Percentiles rank a stretch among this genome's conserved stretches.
Evolutionary conservation across 2,888 invertebrate species (phyloP).

Genomic region (Andrena camellia): DNA sequence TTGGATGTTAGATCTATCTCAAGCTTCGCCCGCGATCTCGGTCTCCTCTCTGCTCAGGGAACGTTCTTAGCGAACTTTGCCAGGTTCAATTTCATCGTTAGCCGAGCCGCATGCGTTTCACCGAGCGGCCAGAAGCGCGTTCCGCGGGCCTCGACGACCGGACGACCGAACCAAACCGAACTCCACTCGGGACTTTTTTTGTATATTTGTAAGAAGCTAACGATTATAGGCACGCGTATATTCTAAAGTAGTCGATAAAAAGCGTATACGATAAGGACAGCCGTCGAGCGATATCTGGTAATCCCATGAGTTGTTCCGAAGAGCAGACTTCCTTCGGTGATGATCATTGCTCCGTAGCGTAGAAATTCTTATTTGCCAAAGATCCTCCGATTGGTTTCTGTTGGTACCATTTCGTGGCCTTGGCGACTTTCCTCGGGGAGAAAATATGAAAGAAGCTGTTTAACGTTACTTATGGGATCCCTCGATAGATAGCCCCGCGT

Average conservation of each 20-base stretch:
- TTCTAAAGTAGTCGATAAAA: slow-evolving; percentile 38
- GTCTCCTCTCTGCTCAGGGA: too few relatives aligned
- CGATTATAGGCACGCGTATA: slow-evolving; percentile 16
- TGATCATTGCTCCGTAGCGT: too few relatives aligned
- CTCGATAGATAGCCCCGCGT: background rate
- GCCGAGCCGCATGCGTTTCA: background rate
- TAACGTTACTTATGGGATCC: slow-evolving; percentile 1
- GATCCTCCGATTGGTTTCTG: too few relatives aligned
- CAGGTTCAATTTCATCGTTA: too few relatives aligned
- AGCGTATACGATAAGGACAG: slow-evolving; percentile 8
- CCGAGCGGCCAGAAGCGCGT: background rate
- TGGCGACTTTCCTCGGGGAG: too few relatives aligned
- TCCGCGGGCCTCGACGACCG: background rate
- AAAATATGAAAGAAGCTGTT: background rate
- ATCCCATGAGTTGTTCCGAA: background rate
- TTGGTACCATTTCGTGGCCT: too few relatives aligned
- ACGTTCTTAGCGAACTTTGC: too few relatives aligned
- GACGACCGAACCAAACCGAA: background rate
- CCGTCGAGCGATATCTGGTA: background rate
- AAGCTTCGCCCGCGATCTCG: too few relatives aligned
- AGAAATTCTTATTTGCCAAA: too few relatives aligned
- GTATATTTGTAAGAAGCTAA: slow-evolving; percentile 3
- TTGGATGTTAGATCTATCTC: too few relatives aligned
- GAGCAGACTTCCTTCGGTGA: too few relatives aligned
- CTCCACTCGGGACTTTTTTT: background rate